phyloP scores from a whole-genome alignment of 2,888 invertebrate genomes.

The Brachypterus glaber region DNA sequence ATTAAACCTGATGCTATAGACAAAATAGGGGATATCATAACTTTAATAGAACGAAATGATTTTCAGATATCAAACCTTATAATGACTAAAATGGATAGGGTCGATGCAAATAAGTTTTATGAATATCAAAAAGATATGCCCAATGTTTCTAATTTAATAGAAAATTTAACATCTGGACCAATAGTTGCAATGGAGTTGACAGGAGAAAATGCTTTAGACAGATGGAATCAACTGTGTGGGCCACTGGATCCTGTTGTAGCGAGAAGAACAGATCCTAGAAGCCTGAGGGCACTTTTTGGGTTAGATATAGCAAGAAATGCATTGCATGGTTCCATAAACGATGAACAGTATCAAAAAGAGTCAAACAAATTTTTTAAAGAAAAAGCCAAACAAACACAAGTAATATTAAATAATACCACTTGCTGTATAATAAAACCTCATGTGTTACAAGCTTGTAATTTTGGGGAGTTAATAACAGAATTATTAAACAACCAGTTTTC shows the following conservation, averaged over 20 bases:
- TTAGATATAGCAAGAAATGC: conserved; percentile 57
- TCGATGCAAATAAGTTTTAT: conserved; percentile 57
- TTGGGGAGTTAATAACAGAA: conserved; percentile 61
- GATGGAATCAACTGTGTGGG: conserved; percentile 53
- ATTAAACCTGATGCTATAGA: conserved; percentile 64
- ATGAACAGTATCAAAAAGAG: conserved; percentile 46
- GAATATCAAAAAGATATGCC: conserved; percentile 47
- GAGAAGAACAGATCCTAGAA: conserved; percentile 43
- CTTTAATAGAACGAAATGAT: conserved; percentile 50
- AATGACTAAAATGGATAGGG: conserved; percentile 57
- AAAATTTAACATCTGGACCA: conserved; percentile 57
- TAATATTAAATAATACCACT: conserved; percentile 57
- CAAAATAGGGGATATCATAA: conserved; percentile 65
- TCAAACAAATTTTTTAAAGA: conserved; percentile 54
- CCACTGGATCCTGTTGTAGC: conserved; percentile 53
- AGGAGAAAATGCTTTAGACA: conserved; percentile 56
- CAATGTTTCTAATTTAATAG: conserved; percentile 55
- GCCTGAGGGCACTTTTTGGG: conserved; percentile 58
- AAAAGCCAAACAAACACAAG: conserved; percentile 38
- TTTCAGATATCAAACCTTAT: conserved; percentile 48
- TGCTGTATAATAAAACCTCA: conserved; percentile 86
- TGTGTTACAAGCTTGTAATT: conserved; percentile 63
- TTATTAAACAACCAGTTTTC: conserved; percentile 64
- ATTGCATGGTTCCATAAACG: conserved; percentile 54
- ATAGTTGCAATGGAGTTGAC: conserved; percentile 65